Evolutionary conservation across 1,140 invertebrate genomes (phyloP).

Genomic region (Ctenoplectra terminalis): DNA sequence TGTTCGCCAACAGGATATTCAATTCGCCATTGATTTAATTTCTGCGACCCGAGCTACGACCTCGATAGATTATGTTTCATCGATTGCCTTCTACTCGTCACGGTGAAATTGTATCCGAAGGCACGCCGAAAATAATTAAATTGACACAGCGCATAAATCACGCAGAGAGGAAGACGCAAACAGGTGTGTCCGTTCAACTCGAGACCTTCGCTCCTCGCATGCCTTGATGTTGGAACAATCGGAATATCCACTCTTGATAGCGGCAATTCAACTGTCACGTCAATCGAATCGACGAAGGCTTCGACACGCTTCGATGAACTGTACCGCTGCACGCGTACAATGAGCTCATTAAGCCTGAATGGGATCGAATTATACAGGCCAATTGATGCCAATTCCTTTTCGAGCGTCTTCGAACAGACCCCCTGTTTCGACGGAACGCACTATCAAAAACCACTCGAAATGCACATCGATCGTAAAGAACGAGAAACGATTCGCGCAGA

Average conservation of each 20-base stretch:
- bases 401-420: not conserved
- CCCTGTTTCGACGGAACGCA: too few species aligned
- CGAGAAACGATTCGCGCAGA: not conserved
- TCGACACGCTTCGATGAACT: slow-evolving; percentile 16
- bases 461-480: not conserved
- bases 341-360: slow-evolving; percentile 48
- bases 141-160: not conserved
- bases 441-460: not conserved
- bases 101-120: not conserved
- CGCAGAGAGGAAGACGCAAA: not conserved
- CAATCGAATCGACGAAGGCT: slow-evolving; percentile 13
- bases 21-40: not conserved
- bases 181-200: not conserved
- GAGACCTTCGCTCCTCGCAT: not conserved
- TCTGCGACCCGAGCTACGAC: not conserved
- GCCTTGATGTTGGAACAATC: not conserved
- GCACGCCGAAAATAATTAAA: not conserved
- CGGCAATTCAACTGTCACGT: slow-evolving; percentile 37
- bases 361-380: slow-evolving; percentile 36
- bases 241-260: slow-evolving; percentile 2
- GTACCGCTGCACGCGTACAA: slow-evolving; percentile 15
- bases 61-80: not conserved
- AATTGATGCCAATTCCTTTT: slow-evolving; percentile 26
- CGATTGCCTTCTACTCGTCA: not conserved
- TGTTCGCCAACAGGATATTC: slow-evolving; percentile 3